A percentile compares a stretch with the other conserved stretches of the same genome.
Conservation (phyloP, 2,888 invertebrate genomes). For the Pachycephus smyrnensis region DNA sequence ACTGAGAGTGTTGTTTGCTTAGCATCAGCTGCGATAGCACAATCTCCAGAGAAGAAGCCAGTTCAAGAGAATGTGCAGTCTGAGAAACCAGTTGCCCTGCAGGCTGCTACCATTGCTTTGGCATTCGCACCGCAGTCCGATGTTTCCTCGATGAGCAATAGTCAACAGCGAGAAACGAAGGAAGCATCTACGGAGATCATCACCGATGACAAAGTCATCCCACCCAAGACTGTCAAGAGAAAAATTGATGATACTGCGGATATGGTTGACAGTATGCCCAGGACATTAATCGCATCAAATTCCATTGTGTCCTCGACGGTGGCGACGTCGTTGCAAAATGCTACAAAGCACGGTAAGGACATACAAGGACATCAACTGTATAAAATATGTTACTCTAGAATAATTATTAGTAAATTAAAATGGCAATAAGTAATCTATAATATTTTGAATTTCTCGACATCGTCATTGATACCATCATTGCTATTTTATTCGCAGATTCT, state of each 20-base stretch:
- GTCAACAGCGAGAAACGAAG: slow-evolving; percentile 47
- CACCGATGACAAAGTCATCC: slow-evolving; percentile 49
- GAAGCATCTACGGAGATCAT: slow-evolving; percentile 47
- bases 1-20: slow-evolving; percentile 56
- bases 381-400: not conserved
- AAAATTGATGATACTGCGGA: slow-evolving; percentile 52
- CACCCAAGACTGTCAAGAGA: slow-evolving; percentile 59
- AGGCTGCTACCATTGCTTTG: slow-evolving; percentile 53
- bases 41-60: slow-evolving; percentile 45
- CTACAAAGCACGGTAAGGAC: slow-evolving; percentile 56
- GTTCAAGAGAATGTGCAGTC: slow-evolving; percentile 40
- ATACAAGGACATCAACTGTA: not conserved
- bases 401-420: not conserved
- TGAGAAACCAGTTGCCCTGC: slow-evolving; percentile 49
- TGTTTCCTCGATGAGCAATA: slow-evolving; percentile 43
- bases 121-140: slow-evolving; percentile 53
- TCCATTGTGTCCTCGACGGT: slow-evolving; percentile 42
- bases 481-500: slow-evolving; percentile 34
- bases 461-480: not conserved
- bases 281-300: slow-evolving; percentile 40
- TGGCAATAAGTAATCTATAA: not conserved
- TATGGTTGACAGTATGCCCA: slow-evolving; percentile 36
- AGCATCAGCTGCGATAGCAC: slow-evolving; percentile 39
- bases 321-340: slow-evolving; percentile 46
- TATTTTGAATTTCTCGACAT: not conserved